Conservation (phyloP, 2,797 vertebrate species). For the Florisuga fusca region DNA sequence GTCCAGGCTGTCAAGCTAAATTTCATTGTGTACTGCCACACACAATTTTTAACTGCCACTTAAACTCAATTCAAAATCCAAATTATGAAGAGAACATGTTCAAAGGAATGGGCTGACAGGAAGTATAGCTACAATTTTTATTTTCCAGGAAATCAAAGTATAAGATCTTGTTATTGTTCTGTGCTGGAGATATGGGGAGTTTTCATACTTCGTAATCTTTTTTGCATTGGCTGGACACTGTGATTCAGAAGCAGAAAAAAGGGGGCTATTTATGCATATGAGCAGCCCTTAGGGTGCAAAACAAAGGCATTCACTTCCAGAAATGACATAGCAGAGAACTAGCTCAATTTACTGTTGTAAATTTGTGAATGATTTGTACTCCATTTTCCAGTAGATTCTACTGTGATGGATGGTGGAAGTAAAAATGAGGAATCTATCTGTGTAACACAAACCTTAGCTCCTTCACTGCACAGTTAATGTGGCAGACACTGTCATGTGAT, state of each 20-base stretch:
- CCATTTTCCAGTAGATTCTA: conserved; percentile 24
- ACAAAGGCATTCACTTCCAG: conserved; percentile 15
- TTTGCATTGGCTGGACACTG: conserved; percentile 40
- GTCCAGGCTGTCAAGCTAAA: conserved; percentile 90
- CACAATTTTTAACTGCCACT: conserved; percentile 96
- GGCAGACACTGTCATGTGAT: background rate
- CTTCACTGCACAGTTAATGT: background rate
- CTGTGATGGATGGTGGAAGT: background rate
- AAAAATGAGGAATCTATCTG: background rate
- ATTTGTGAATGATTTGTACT: conserved; percentile 58
- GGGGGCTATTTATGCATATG: background rate
- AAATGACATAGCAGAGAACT: conserved; percentile 5
- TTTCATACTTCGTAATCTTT: conserved; percentile 42
- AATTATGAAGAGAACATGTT: conserved; percentile 85
- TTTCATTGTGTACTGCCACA: conserved; percentile 89
- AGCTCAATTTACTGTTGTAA: background rate
- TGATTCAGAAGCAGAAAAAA: background rate
- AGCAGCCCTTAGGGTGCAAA: conserved; percentile 12
- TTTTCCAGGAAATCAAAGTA: conserved; percentile 87
- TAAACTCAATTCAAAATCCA: conserved; percentile 90
- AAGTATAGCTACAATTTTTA: conserved; percentile 79
- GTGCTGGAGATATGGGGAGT: background rate
- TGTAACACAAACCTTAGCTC: background rate
- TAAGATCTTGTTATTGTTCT: conserved; percentile 71
- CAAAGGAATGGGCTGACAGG: conserved; percentile 83